Evolutionary conservation across 2,797 vertebrate genomes (phyloP).

Genomic region (Novumbra hubbsi): DNA sequence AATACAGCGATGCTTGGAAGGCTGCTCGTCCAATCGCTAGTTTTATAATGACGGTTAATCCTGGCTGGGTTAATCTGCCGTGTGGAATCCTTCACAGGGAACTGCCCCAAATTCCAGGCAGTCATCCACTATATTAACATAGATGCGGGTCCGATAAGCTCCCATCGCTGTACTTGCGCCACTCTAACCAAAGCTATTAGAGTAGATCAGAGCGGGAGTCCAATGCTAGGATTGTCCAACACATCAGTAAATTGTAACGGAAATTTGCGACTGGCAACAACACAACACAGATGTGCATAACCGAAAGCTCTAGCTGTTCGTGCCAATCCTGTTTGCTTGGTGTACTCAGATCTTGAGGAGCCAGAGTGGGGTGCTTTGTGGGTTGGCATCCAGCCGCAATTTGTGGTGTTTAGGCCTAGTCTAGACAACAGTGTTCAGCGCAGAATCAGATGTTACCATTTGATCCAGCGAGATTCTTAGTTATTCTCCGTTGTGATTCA

Average conservation of each 20-base stretch:
- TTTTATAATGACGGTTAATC: not conserved
- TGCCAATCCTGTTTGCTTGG: constrained; percentile 1
- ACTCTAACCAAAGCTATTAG: not conserved
- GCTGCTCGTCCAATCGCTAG: too few relatives aligned
- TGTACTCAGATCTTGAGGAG: not conserved
- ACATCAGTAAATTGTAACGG: not conserved
- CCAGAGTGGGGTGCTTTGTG: not conserved
- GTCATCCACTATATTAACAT: constrained; percentile 11
- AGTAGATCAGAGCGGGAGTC: not conserved
- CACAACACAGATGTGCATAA: constrained; percentile 17
- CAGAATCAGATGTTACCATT: not conserved
- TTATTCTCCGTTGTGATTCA: not conserved
- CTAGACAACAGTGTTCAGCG: not conserved
- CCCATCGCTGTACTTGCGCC: not conserved
- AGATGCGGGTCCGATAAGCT: constrained; percentile 10
- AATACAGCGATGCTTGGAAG: too few relatives aligned
- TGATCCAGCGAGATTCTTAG: not conserved
- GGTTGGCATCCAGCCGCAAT: not conserved
- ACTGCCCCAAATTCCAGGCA: constrained; percentile 59
- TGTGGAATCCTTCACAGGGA: constrained; percentile 39
- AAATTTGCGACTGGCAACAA: constrained; percentile 5
- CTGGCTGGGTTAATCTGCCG: constrained; percentile 28
- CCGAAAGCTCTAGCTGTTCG: not conserved
- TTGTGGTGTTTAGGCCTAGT: not conserved
- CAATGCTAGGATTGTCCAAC: constrained; percentile 2